phyloP scores from a whole-genome alignment of 2,888 invertebrate genomes.

The Drosophila pegasa region DNA sequence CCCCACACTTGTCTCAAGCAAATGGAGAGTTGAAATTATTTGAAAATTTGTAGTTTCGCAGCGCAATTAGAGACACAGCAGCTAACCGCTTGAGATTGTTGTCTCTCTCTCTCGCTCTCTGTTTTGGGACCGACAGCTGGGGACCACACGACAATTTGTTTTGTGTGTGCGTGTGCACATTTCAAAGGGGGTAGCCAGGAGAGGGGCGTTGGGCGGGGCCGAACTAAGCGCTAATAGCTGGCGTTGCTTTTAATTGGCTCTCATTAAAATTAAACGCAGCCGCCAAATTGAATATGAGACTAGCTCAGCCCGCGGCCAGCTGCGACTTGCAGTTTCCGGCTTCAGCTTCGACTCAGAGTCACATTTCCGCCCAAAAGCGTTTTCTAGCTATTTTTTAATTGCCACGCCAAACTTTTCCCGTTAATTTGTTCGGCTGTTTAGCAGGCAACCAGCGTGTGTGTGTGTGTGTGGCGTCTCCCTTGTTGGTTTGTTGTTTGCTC shows the following conservation, averaged over 20 bases:
- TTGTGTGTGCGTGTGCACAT: slow-evolving; percentile 65
- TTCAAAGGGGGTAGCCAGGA: background rate
- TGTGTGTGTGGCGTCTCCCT: background rate
- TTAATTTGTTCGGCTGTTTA: slow-evolving; percentile 73
- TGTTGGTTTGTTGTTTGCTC: slow-evolving; percentile 11
- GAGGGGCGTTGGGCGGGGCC: background rate
- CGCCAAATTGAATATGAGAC: slow-evolving; percentile 74
- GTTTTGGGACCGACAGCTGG: slow-evolving; percentile 19
- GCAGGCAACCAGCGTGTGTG: background rate
- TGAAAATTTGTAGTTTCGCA: slow-evolving; percentile 41
- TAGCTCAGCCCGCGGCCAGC: slow-evolving; percentile 32
- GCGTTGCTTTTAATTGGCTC: slow-evolving; percentile 75
- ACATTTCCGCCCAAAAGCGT: slow-evolving; percentile 23
- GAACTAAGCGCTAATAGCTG: slow-evolving; percentile 44
- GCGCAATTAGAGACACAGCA: slow-evolving; percentile 41
- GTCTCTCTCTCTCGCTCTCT: slow-evolving; percentile 1
- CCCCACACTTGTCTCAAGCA: slow-evolving; percentile 8
- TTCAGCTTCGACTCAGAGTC: slow-evolving; percentile 14
- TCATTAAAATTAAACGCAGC: slow-evolving; percentile 80
- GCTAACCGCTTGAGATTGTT: slow-evolving; percentile 43
- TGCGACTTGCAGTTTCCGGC: slow-evolving; percentile 14
- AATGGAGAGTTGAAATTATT: slow-evolving; percentile 46
- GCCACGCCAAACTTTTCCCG: slow-evolving; percentile 62
- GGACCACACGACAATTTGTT: slow-evolving; percentile 65
- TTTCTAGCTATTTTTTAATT: slow-evolving; percentile 64